These are phyloP conservation scores for Mesochorus sp. DNA, from an alignment of 2,888 invertebrate genomes.

Conservation along the genomic window DNA sequence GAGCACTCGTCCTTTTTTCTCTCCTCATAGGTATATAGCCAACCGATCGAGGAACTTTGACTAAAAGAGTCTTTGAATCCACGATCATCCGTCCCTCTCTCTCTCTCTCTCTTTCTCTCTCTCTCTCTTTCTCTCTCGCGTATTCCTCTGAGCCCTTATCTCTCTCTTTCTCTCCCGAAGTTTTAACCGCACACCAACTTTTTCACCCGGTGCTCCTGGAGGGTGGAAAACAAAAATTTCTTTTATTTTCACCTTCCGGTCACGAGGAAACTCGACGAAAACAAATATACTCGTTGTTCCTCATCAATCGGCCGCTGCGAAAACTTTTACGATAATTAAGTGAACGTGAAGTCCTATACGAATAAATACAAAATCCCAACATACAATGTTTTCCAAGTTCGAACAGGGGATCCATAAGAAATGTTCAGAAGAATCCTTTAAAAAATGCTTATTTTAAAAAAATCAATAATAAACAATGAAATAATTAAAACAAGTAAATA, in stretches of 20 bases:
- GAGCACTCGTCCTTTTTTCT: constrained; percentile 22
- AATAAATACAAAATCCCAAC: too few species aligned
- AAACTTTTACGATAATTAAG: not conserved
- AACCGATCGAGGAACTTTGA: constrained; percentile 32
- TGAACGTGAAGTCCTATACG: too few species aligned
- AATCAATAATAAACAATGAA: too few species aligned
- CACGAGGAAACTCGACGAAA: not conserved
- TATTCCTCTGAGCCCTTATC: not conserved
- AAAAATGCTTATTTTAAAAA: too few species aligned
- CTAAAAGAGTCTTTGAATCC: constrained; percentile 29
- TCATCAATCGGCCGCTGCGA: not conserved
- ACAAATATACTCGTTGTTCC: constrained; percentile 14
- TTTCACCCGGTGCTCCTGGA: not conserved
- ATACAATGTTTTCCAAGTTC: too few species aligned
- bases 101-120: constrained; percentile 40
- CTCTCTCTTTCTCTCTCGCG: not conserved
- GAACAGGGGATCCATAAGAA: too few species aligned
- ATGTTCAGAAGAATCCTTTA: too few species aligned
- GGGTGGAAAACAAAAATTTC: not conserved
- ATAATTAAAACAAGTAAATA: too few species aligned
- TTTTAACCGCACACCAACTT: constrained; percentile 15
- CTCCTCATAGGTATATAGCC: constrained; percentile 25
- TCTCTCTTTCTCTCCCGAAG: not conserved
- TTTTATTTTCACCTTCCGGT: not conserved
- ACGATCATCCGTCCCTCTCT: constrained; percentile 47